These are phyloP conservation scores for Stictocephala bisonia DNA, from an alignment of 2,888 invertebrate genomes.

Conservation along the genomic window DNA sequence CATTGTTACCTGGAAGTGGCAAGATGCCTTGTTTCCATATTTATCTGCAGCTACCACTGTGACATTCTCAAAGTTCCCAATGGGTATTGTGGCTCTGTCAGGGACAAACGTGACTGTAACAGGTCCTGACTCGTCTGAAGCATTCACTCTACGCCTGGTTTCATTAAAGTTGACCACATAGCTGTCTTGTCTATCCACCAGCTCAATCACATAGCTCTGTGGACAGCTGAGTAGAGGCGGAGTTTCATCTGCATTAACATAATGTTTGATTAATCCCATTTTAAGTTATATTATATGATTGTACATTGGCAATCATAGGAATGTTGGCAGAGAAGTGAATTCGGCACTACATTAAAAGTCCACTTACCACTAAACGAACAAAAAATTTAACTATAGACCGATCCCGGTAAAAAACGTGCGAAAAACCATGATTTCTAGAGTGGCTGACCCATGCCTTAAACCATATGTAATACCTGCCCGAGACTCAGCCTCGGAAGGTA, in stretches of 20 bases:
- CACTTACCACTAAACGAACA: too few species aligned
- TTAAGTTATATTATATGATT: too few species aligned
- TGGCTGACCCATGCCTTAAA: too few species aligned
- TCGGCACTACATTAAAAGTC: too few species aligned
- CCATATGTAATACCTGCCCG: too few species aligned
- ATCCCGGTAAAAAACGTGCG: too few species aligned
- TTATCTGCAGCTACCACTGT: conserved; percentile 90
- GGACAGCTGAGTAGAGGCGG: conserved; percentile 92
- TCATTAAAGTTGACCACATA: conserved; percentile 94
- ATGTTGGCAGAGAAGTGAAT: too few species aligned
- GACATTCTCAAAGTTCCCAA: conserved; percentile 91
- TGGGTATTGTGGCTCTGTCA: conserved; percentile 85
- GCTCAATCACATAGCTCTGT: conserved; percentile 92
- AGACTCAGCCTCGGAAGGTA: too few species aligned
- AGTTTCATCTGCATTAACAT: conserved; percentile 89
- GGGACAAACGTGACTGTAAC: conserved; percentile 85
- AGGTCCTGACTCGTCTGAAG: conserved; percentile 89
- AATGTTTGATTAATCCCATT: too few species aligned
- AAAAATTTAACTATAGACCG: too few species aligned
- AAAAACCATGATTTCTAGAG: too few species aligned
- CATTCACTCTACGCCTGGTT: conserved; percentile 84
- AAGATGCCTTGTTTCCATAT: conserved; percentile 88
- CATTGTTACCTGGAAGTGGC: conserved; percentile 86
- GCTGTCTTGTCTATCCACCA: conserved; percentile 89
- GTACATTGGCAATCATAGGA: too few species aligned